These are phyloP conservation scores for Halocynthia roretzi DNA, from an alignment of 23 tunicate species.

Conservation along the genomic window DNA sequence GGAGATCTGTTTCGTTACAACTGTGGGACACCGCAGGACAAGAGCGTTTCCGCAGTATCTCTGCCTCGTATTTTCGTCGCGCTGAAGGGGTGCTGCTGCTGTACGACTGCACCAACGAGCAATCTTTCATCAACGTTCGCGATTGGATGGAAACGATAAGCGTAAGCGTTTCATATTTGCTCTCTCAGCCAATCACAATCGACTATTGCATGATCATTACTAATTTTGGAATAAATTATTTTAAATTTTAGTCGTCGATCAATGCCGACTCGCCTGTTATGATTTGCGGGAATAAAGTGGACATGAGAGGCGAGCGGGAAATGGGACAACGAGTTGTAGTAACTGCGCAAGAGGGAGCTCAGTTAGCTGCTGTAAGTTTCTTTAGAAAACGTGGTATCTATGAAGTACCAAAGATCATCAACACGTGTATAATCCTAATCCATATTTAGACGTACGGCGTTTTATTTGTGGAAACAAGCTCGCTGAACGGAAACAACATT, in stretches of 20 bases:
- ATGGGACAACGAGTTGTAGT: constrained; percentile 18
- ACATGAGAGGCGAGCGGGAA: constrained; percentile 40
- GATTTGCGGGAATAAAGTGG: constrained; percentile 79
- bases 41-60: constrained; percentile 71
- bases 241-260: constrained; percentile 25
- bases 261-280: constrained; percentile 63
- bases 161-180: constrained; percentile 13
- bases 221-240: not conserved
- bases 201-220: no score
- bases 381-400: no score
- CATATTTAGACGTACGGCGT: constrained; percentile 68
- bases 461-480: constrained; percentile 78
- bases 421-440: no score
- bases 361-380: constrained; percentile 66
- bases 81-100: constrained; percentile 74
- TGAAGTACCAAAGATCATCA: no score
- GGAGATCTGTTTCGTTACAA: constrained; percentile 44
- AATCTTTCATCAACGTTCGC: constrained; percentile 68
- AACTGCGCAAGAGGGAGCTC: constrained; percentile 68
- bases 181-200: no score
- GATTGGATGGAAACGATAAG: constrained; percentile 91
- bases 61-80: constrained; percentile 70
- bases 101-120: constrained; percentile 75
- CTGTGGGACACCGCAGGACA: constrained; percentile 96
- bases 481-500: constrained; percentile 57